Evolutionary conservation across 2,797 vertebrate genomes (phyloP), one percentile per base, ranked within the genome.

Genomic region (Cheracebus regulus): DNA sequence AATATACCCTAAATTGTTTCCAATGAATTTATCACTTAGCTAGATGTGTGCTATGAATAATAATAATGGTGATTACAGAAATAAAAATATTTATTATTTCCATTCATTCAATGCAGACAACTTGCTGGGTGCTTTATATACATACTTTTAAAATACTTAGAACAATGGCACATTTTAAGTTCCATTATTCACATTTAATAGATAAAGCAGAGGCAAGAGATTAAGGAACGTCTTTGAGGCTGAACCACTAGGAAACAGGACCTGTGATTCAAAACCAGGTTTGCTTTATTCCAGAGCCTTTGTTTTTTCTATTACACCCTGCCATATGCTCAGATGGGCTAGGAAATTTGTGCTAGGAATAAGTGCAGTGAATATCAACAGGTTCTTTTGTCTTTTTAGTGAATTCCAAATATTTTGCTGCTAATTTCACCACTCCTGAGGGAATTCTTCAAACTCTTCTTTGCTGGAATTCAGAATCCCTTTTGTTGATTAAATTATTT

Each of bases 401-500:
- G 72, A 90, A 87, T 39, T 70, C 8, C n/a, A 76, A 85, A 28
- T 85, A 78, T 85, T 90, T 91, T 76, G 39, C 52, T 93, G 33
- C 64, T 36, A 57, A 36, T 95, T 95, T 95, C 44, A 81, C n/a
- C 95, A 28, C 28, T 39, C 83, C 75, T 64, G 44, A 90, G 86
- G 39, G 58, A 96, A 76, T 80, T 39, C n/a, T 58, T 72, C 70
- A 57, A 50, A 87, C 9, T 90, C 83, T 75, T 88, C 50, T 96
- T 94, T 76, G 57, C 48, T 85, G 75, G 61, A 92, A 92, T 78
- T 48, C 90, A 90, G 73, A 92, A 88, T 57, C 36, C 70, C 58
- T 88, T 91, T 41, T 57, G 52, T 73, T 95, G 82, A 93, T 90
- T 87, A 95, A 90, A 91, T 93, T 96, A 96, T 95, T 96, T 98